These are phyloP conservation scores for Cotesia typhae DNA, from an alignment of 1,140 invertebrate genomes.

Conservation along the genomic window DNA sequence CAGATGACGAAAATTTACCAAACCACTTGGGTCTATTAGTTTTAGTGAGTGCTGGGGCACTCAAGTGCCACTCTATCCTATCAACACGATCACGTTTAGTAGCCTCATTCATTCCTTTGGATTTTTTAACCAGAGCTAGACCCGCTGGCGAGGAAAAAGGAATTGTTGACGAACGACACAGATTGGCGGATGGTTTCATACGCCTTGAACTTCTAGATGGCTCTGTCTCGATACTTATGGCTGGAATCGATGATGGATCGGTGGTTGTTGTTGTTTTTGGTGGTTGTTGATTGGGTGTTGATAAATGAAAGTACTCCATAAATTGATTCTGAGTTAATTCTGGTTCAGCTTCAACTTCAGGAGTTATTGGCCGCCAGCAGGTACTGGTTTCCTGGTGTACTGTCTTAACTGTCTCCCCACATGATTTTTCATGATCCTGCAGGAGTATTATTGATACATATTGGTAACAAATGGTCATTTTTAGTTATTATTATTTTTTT, in stretches of 20 bases:
- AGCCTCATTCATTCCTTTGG: slow-evolving; percentile 65
- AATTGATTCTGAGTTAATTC: slow-evolving; percentile 59
- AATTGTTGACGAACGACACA: slow-evolving; percentile 64
- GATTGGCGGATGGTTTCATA: slow-evolving; percentile 61
- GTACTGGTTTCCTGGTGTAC: slow-evolving; percentile 40
- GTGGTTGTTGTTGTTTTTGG: slow-evolving; percentile 13
- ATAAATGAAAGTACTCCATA: slow-evolving; percentile 59
- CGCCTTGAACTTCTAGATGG: slow-evolving; percentile 57
- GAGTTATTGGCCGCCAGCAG: slow-evolving; percentile 49
- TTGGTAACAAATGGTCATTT: slow-evolving; percentile 7
- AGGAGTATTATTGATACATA: slow-evolving; percentile 34
- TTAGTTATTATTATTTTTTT: not conserved
- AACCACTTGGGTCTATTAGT: slow-evolving; percentile 64
- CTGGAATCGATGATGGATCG: not conserved
- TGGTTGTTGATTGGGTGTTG: slow-evolving; percentile 33
- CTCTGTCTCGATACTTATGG: slow-evolving; percentile 1
- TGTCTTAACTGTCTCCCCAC: slow-evolving; percentile 50
- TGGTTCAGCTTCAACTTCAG: slow-evolving; percentile 39
- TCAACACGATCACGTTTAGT: slow-evolving; percentile 67
- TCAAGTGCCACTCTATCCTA: slow-evolving; percentile 65
- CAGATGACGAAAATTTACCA: slow-evolving; percentile 54
- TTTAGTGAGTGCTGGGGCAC: slow-evolving; percentile 60
- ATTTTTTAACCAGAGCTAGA: slow-evolving; percentile 63
- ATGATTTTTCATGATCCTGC: slow-evolving; percentile 69
- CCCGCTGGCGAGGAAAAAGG: slow-evolving; percentile 70